phyloP scores from a whole-genome alignment of 2,113 vertebrate genomes.

The Syngnathus floridae region DNA sequence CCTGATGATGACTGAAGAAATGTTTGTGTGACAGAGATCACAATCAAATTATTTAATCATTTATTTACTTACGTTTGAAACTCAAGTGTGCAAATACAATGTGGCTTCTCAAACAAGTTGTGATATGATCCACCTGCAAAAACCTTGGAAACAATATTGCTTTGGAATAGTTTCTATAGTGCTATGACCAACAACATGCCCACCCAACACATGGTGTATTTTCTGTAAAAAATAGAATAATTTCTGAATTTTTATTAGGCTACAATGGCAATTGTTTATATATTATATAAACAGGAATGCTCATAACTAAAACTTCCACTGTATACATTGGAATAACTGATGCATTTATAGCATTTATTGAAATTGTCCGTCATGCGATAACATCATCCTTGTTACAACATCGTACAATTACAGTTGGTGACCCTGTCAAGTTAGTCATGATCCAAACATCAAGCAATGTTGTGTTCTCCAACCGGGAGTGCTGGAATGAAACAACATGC shows the following conservation, averaged over 20 bases:
- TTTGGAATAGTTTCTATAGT: neutral
- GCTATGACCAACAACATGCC: neutral
- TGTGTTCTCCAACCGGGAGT: slow-evolving; percentile 43
- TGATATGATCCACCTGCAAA: neutral
- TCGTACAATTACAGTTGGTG: neutral
- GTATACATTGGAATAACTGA: neutral
- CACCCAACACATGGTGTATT: too few species aligned
- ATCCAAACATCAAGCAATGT: slow-evolving; percentile 20
- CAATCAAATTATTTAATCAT: neutral
- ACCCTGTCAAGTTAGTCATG: slow-evolving; percentile 9
- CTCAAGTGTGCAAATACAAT: neutral
- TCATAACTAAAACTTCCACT: too few species aligned
- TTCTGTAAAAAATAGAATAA: too few species aligned
- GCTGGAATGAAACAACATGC: slow-evolving; percentile 58
- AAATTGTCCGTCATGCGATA: neutral
- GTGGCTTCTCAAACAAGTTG: neutral
- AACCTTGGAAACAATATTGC: neutral
- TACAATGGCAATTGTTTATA: too few species aligned
- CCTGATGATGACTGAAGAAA: neutral
- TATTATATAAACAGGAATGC: too few species aligned
- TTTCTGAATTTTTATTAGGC: too few species aligned
- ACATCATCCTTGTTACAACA: neutral
- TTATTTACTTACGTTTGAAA: neutral
- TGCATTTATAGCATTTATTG: neutral
- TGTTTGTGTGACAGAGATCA: neutral